Base-by-base conservation (phyloP, 2,113 vertebrate species). In the Hypanus sabinus region DNA sequence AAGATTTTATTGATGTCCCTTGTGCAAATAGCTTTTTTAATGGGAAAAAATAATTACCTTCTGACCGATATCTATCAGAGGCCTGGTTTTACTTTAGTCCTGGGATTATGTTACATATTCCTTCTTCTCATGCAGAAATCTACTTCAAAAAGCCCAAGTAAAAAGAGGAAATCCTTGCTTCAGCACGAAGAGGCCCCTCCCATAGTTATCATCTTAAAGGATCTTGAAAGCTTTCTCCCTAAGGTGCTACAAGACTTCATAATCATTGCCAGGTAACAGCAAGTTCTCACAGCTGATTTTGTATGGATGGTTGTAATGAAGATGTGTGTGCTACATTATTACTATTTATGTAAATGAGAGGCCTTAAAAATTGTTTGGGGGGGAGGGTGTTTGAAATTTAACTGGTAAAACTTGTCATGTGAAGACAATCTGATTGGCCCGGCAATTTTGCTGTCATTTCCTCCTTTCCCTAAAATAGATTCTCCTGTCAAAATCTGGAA, bases 171-270 rank as follows among this genome's bases (percentile, higher is more conserved):
- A 6, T 96, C 95, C 12, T 93, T 10, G 30, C 94, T 46, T 38
- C 94, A 95, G 7, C 94, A 95, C 16, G 94, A 95, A 30, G 96
- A 95, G 0, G 96, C 94, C 94, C 98, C 98, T 96, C 98, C 98
- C 75, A 94, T 99, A 95, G 97, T 99, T 5, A 96, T 99, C 93
- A 97, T 99, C 95, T 97, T 99, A 94, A 98, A 98, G 95, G 98
- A 99, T 94, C 96, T 99, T 95, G 99, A 99, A 96, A 98, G 98
- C 94, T 99, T 99, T 95, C 96, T 96, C 90, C 96, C 98, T 5
- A 98, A 95, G 96, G 98, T 99, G 91, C 97, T 99, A 83, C 98
- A 99, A 73, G 98, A 99, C 94, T 99, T 99, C 95, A 97, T 99
- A 94, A 95, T 97, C 30, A 98, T 99, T 94, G 97, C 98, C 98